Base-by-base conservation (phyloP, 2,797 vertebrate species). In the Cossypha polioptera region DNA sequence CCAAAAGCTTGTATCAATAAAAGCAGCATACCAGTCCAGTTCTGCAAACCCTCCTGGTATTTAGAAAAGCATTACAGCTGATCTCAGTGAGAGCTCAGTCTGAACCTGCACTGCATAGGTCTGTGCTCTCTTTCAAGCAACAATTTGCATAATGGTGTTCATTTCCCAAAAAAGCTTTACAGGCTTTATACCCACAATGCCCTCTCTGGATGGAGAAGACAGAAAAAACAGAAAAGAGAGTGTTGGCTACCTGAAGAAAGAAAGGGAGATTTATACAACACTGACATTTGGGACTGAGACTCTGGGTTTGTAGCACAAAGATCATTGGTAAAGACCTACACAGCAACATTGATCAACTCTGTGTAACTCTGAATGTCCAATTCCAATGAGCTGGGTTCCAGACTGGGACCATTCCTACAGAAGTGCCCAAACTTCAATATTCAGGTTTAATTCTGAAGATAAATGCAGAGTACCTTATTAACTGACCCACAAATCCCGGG, bases 61-160 rank as follows among this genome's bases (percentile, higher is more conserved):
- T 93, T 92, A 88, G 78, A 86, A 63, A 94, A 86, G 77, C 7
- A 33, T 93, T 93, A 83, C 3, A 72, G 76, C 9, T 78, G 59
- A 92, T 83, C 62, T 83, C 61, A 28, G 81, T 4, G 22, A 85
- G 58, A 92, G 84, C 53, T 88, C 61, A 67, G 61, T 11, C 68
- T 77, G 72, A 88, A 76, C 80, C 59, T 74, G 36, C 48, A 21
- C n/a, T 8, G 7, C 0, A 0, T 25, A 91, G 48, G 54, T 65
- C 61, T 76, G 74, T n/a, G 71, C 72, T 85, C 55, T 65, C 68
- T 77, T 90, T 93, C 81, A 75, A 85, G 68, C 65, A 90, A 72
- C 38, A 48, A 89, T 94, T 91, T 92, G 68, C 89, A 87, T 92
- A 85, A 58, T 0, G 0, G 16, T 36, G 47, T 86, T 88, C 38